These are phyloP conservation scores for Ferrisia virgata DNA, from an alignment of 2,888 invertebrate species.

Conservation along the genomic window DNA sequence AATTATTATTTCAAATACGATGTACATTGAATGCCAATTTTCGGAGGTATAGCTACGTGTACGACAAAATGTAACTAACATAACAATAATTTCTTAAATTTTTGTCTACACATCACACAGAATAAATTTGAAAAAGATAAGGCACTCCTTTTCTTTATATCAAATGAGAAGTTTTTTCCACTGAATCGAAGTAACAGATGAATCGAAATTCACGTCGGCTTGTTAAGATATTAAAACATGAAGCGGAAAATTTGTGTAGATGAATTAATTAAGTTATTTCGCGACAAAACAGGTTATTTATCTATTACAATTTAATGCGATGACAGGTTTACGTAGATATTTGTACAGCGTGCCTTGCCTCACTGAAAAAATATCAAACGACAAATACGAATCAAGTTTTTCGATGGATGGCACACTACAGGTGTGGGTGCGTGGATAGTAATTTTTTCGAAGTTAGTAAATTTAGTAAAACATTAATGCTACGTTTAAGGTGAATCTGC, in stretches of 20 bases:
- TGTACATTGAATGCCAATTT: no score
- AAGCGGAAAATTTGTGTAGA: background rate
- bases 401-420: background rate
- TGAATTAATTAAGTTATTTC: conserved; percentile 13
- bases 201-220: background rate
- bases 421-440: background rate
- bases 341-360: background rate
- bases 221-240: background rate
- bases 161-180: background rate
- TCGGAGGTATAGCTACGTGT: no score
- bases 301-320: background rate
- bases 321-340: background rate
- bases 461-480: background rate
- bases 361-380: background rate
- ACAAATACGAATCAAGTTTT: background rate
- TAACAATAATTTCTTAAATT: background rate
- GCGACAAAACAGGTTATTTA: background rate
- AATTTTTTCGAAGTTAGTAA: background rate
- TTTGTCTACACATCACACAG: no score
- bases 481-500: background rate
- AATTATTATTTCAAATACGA: no score
- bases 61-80: no score
- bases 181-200: background rate
- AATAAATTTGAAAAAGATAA: background rate
- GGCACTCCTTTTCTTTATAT: background rate